A percentile compares a stretch with the other conserved stretches of the same genome.
Evolutionary conservation across 2,113 vertebrate species (phyloP).

Genomic region (Cynocephalus volans): DNA sequence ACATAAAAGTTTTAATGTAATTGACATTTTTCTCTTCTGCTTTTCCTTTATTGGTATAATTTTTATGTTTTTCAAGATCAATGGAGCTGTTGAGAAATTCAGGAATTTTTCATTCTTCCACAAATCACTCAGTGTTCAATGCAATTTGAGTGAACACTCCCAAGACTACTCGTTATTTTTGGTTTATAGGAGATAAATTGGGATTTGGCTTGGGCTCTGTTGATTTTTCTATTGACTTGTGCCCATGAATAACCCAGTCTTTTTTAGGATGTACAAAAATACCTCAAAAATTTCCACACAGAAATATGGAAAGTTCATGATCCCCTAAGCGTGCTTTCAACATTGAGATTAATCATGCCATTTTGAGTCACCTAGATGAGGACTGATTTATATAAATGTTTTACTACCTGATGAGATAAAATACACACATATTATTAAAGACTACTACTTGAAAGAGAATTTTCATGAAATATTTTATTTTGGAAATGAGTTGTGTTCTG

Average conservation of each 20-base stretch:
- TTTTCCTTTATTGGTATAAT: background rate
- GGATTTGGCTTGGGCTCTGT: background rate
- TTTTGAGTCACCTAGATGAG: background rate
- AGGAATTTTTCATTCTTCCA: background rate
- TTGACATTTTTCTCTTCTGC: background rate
- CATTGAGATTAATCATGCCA: background rate
- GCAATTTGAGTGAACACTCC: background rate
- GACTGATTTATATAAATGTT: background rate
- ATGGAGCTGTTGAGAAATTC: background rate
- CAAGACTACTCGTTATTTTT: background rate
- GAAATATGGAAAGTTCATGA: background rate
- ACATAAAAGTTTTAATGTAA: background rate
- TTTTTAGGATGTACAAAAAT: background rate
- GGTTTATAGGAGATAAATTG: background rate
- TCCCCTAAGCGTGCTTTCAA: background rate
- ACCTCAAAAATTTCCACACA: background rate
- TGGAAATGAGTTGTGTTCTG: background rate
- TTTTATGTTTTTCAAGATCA: background rate
- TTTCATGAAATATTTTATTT: background rate
- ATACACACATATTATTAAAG: background rate
- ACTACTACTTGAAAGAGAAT: background rate
- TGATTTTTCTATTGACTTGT: background rate
- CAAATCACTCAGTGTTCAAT: background rate
- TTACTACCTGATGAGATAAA: background rate
- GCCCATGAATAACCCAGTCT: background rate